Evolutionary conservation across 2,113 vertebrate genomes (phyloP).

Genomic region (Engraulis encrasicolus): DNA sequence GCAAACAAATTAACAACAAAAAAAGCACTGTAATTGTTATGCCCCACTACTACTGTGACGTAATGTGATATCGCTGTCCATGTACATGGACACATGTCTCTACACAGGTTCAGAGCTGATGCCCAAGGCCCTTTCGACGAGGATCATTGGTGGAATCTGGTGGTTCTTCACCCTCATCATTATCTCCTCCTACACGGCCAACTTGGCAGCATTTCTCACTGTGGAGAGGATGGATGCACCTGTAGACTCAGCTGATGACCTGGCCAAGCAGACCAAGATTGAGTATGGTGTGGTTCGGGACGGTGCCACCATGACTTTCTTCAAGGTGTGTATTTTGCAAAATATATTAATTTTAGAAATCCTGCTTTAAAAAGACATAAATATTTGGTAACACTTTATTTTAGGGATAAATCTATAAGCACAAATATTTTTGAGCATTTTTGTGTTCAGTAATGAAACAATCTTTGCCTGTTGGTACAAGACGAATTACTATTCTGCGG

Average conservation of each 20-base stretch:
- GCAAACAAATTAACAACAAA: too few species aligned
- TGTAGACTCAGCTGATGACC: conserved; percentile 94
- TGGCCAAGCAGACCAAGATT: conserved; percentile 98
- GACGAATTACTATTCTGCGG: too few species aligned
- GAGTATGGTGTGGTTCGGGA: conserved; percentile 96
- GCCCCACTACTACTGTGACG: too few species aligned
- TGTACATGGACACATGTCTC: neutral
- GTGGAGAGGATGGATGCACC: conserved; percentile 98
- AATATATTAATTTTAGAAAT: neutral
- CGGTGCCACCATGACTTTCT: conserved; percentile 97
- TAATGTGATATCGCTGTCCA: too few species aligned
- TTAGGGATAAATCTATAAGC: too few species aligned
- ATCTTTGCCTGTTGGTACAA: too few species aligned
- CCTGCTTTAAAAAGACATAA: too few species aligned
- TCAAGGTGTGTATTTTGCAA: conserved; percentile 82
- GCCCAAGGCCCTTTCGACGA: conserved; percentile 97
- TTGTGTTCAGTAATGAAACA: too few species aligned
- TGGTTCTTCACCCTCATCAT: conserved; percentile 99
- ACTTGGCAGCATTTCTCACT: conserved; percentile 94
- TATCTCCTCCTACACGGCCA: conserved; percentile 98
- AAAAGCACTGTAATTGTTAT: too few species aligned
- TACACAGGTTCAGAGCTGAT: conserved; percentile 93
- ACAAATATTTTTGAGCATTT: too few species aligned
- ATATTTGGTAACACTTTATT: too few species aligned
- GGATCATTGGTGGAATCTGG: conserved; percentile 99